Percentiles rank a stretch among this genome's conserved stretches.
phyloP scores from a whole-genome alignment of 2,888 invertebrate genomes.

The Ochlodes sylvanus region DNA sequence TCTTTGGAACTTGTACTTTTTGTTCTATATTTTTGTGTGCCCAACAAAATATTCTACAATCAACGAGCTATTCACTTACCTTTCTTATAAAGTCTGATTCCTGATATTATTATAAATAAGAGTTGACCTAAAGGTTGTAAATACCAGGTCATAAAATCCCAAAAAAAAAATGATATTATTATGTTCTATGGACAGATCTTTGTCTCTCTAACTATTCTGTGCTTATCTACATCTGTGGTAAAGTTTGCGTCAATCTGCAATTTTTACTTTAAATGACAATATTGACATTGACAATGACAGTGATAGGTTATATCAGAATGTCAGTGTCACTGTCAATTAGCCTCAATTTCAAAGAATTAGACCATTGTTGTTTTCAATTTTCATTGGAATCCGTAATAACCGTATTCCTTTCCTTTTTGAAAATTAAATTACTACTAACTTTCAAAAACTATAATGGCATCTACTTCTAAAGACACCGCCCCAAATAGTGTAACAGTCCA shows the following conservation, averaged over 20 bases:
- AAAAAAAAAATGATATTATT: too few relatives aligned
- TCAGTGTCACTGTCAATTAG: slow-evolving; percentile 35
- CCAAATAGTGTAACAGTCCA: slow-evolving; percentile 48
- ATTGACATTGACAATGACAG: background rate
- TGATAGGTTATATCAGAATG: background rate
- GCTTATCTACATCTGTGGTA: background rate
- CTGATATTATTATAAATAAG: too few relatives aligned
- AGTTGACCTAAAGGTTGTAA: too few relatives aligned
- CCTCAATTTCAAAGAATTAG: slow-evolving; percentile 11
- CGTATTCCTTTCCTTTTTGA: background rate
- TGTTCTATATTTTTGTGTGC: too few relatives aligned
- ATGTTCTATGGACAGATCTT: too few relatives aligned
- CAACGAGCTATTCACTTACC: too few relatives aligned
- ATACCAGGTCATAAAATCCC: too few relatives aligned
- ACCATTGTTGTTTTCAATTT: slow-evolving; percentile 21
- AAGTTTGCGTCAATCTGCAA: background rate
- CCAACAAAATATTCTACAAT: too few relatives aligned
- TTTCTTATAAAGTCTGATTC: too few relatives aligned
- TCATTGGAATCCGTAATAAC: too few relatives aligned
- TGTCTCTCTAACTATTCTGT: background rate
- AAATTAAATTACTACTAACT: background rate
- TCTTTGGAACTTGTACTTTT: too few relatives aligned
- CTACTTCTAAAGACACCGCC: slow-evolving; percentile 67
- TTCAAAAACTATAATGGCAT: slow-evolving; percentile 61
- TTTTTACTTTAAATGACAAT: too few relatives aligned